A percentile compares a stretch with the other conserved stretches of the same genome.
These are phyloP conservation scores for Leptarthrus brevirostris DNA, from an alignment of 2,888 invertebrate genomes.

Conservation along the genomic window DNA sequence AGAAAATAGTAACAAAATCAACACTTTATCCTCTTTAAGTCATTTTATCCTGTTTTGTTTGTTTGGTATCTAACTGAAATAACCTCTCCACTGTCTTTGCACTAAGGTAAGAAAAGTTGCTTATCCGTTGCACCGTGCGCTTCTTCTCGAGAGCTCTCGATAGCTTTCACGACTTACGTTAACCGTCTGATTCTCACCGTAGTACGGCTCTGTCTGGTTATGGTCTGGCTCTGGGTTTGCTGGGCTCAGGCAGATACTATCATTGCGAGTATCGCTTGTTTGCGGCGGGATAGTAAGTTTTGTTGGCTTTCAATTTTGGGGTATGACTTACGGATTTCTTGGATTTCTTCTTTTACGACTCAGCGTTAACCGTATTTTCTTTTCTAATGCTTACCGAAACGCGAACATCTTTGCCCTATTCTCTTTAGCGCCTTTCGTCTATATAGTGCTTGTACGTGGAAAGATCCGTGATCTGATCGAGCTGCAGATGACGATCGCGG, in stretches of 20 bases:
- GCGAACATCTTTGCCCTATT: not conserved
- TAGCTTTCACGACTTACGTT: conserved; percentile 25
- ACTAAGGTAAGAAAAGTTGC: not conserved
- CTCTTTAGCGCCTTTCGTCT: conserved; percentile 24
- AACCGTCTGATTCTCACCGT: conserved; percentile 47
- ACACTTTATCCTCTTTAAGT: conserved; percentile 14
- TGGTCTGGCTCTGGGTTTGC: conserved; percentile 27
- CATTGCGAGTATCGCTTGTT: conserved; percentile 34
- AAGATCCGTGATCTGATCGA: no score
- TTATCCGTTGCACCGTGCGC: conserved; percentile 20
- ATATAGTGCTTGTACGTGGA: conserved; percentile 11
- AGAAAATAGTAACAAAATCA: not conserved
- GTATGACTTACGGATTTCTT: conserved; percentile 39
- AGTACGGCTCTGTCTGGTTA: conserved; percentile 45
- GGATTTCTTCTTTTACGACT: conserved; percentile 4
- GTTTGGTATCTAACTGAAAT: not conserved
- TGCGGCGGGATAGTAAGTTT: conserved; percentile 40
- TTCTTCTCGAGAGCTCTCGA: conserved; percentile 6
- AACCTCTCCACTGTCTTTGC: not conserved
- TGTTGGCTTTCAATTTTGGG: conserved; percentile 17
- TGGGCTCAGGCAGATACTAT: conserved; percentile 44
- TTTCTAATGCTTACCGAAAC: conserved; percentile 2
- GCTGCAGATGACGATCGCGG: not conserved
- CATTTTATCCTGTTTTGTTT: not conserved
- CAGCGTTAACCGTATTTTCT: conserved; percentile 20